Evolutionary conservation across 37 sponge, comb jelly and placozoan genomes (phyloP).

Genomic region (Beroe forskalii): DNA sequence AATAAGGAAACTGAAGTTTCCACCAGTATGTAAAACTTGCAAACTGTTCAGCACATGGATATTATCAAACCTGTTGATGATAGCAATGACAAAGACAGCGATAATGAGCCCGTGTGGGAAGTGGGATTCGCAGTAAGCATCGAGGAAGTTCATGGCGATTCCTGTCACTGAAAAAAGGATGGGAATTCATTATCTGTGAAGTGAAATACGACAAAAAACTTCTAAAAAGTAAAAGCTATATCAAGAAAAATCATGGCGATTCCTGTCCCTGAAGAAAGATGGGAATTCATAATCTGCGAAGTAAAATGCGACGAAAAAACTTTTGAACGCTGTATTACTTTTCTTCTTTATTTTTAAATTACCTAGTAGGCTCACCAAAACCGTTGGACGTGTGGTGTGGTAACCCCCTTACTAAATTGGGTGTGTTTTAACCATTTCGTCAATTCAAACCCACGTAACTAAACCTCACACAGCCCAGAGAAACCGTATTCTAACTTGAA

Average conservation of each 20-base stretch:
- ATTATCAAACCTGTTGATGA: conserved; percentile 64
- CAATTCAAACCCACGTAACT: too few relatives aligned
- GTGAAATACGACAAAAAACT: not conserved
- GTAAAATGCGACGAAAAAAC: not conserved
- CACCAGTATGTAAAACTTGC: too few relatives aligned
- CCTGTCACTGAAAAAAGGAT: conserved; percentile 7
- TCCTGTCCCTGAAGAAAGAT: not conserved
- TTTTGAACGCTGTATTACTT: too few relatives aligned
- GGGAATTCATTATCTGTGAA: not conserved
- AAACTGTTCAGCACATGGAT: too few relatives aligned
- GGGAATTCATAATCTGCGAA: not conserved
- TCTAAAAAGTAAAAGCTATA: not conserved
- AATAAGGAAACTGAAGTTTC: too few relatives aligned
- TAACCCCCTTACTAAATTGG: too few relatives aligned
- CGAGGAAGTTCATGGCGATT: conserved; percentile 58
- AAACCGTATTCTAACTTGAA: too few relatives aligned
- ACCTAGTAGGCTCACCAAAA: too few relatives aligned
- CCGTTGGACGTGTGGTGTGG: too few relatives aligned
- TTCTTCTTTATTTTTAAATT: too few relatives aligned
- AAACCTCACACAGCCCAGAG: too few relatives aligned
- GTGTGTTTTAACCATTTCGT: too few relatives aligned
- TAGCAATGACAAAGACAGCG: conserved; percentile 33
- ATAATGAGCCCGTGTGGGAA: conserved; percentile 19
- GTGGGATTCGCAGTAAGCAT: conserved; percentile 2
- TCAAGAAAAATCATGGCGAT: conserved; percentile 10